Conservation (phyloP, 2,797 vertebrate species). For the Bovichtus diacanthus region DNA sequence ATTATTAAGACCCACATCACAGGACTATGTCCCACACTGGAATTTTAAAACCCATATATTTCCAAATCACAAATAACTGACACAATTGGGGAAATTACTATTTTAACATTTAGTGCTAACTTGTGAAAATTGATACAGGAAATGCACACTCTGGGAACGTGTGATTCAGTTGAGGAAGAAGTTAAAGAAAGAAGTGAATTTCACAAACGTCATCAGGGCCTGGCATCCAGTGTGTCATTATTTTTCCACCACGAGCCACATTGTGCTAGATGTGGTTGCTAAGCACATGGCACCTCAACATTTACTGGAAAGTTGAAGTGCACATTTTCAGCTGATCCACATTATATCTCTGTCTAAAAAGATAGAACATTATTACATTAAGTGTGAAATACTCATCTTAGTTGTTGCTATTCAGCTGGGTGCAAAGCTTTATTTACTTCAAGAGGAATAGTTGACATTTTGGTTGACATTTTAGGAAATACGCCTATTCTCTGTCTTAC, state of each 20-base stretch:
- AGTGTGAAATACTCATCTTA: background rate
- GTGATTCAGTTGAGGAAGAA: conserved; percentile 39
- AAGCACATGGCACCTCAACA: conserved; percentile 35
- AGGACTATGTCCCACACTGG: background rate
- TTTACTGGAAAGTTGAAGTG: conserved; percentile 59
- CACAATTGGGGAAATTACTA: conserved; percentile 22
- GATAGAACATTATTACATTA: background rate
- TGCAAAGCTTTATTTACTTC: background rate
- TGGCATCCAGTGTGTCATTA: conserved; percentile 41
- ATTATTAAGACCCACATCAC: conserved; percentile 27
- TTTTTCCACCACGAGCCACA: conserved; percentile 39
- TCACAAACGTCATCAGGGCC: conserved; percentile 38
- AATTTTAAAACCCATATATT: conserved; percentile 44
- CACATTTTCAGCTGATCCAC: conserved; percentile 21
- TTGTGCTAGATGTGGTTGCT: conserved; percentile 50
- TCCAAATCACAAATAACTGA: conserved; percentile 43
- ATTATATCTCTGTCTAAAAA: background rate
- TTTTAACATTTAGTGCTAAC: conserved; percentile 24
- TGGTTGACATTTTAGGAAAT: background rate
- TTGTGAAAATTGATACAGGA: conserved; percentile 41
- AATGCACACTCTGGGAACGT: background rate
- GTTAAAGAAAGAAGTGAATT: conserved; percentile 37
- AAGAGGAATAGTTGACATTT: background rate
- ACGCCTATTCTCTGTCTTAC: background rate
- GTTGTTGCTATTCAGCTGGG: background rate